Base-by-base conservation (phyloP, 1,140 invertebrate species). In the Drosophila tani region DNA sequence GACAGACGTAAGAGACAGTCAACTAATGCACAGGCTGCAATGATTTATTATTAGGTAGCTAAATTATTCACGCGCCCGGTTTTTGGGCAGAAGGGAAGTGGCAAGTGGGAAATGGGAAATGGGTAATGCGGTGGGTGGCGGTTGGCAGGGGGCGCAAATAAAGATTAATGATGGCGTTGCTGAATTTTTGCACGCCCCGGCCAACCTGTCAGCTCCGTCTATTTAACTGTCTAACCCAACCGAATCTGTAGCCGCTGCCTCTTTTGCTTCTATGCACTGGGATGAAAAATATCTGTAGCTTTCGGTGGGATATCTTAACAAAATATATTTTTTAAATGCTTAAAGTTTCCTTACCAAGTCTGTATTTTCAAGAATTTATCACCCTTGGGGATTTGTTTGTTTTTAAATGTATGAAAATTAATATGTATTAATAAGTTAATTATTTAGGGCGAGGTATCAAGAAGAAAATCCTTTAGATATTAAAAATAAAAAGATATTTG, bases 41-140 rank as follows among this genome's bases (percentile, higher is more conserved):
- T 88, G 85, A 88, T 88, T 88, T 88, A 88, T 88, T 88, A 88
- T 88, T 88, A 85, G 85, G 85, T 88, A 79, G 85, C 79, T 88
- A 81, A 88, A 88, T 88, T 88, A 88, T 88, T 88, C 85, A 88
- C 85, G 85, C 85, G 70, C 78, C 80, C 62, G 83, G 11, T 32
- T 50, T 50, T 38, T 2, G 65, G 65, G 43, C 32, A 27, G 14
- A 38, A 15, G 14, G 66, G 27, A 24, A n/a, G 29, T 21, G 17
- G 47, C 11, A 51, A 4, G 19, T 14, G 45, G 66, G 19, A 24
- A n/a, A 21, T 55, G 17, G 63, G 15, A 67, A 12, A 29, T 19
- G 53, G 21, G 35, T n/a, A 56, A 56, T 56, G 35, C 19, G 8
- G 35, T 40, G 29, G 29, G 15, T n/a, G 40, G 40, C 19, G 19